Evolutionary conservation across 2,888 invertebrate genomes (phyloP).

Genomic region (Eristalis intricaria): DNA sequence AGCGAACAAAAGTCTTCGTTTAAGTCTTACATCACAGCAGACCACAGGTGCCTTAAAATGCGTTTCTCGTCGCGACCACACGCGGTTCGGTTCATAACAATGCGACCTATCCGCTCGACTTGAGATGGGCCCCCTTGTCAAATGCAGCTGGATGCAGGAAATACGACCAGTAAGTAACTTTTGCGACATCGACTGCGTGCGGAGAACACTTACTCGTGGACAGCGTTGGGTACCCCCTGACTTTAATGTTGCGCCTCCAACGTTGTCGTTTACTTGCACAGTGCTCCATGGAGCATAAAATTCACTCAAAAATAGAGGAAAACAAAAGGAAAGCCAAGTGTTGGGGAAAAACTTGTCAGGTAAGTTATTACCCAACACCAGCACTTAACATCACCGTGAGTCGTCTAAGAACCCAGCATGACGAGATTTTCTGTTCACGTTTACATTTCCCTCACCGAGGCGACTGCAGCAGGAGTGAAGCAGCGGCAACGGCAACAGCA

Average conservation of each 20-base stretch:
- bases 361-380: conserved; percentile 36
- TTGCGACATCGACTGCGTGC: not conserved
- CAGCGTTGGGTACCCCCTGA: too few relatives aligned
- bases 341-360: not conserved
- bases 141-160: not conserved
- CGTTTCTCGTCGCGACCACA: not conserved
- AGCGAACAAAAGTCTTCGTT: not conserved
- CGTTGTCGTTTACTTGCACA: not conserved
- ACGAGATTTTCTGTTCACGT: conserved; percentile 22
- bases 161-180: not conserved
- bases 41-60: not conserved
- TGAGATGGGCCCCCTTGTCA: not conserved
- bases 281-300: not conserved
- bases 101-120: not conserved
- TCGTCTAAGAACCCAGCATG: conserved; percentile 34
- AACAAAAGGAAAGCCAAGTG: not conserved
- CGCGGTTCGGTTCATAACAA: not conserved
- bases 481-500: not conserved
- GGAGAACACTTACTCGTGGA: not conserved
- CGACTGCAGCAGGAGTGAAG: not conserved
- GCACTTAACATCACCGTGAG: conserved; percentile 29
- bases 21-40: not conserved
- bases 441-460: conserved; percentile 26
- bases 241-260: not conserved
- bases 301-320: conserved; percentile 8